These are phyloP conservation scores for Zhuqinia jingwanae DNA, from an alignment of 2,888 invertebrate genomes.

Conservation along the genomic window DNA sequence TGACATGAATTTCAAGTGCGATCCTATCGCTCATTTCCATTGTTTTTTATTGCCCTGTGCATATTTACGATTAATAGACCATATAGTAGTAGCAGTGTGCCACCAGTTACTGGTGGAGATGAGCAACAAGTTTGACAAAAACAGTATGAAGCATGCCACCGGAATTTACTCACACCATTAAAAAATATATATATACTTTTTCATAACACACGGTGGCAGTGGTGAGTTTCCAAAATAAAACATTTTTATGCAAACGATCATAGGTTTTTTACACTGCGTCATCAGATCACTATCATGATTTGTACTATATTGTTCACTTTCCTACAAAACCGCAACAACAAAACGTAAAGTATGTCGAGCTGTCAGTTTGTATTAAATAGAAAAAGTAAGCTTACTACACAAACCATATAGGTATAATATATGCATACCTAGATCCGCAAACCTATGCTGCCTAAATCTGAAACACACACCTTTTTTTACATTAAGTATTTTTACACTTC, in stretches of 20 bases:
- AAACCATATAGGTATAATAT: background rate
- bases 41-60: constrained; percentile 51
- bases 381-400: background rate
- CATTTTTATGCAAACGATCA: background rate
- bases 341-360: background rate
- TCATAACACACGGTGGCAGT: background rate
- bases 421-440: background rate
- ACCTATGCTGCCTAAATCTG: background rate
- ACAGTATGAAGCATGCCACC: constrained; percentile 29
- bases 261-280: background rate
- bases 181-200: background rate
- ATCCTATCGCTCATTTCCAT: constrained; percentile 31
- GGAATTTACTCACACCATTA: constrained; percentile 11
- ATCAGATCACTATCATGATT: background rate
- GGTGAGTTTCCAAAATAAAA: background rate
- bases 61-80: constrained; percentile 34
- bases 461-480: background rate
- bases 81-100: too few species aligned
- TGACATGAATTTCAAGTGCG: constrained; percentile 27
- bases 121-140: constrained; percentile 29
- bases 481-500: constrained; percentile 20
- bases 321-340: background rate
- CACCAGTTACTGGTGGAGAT: background rate
- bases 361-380: background rate
- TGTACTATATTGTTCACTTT: background rate